Percentiles rank a stretch among this genome's conserved stretches.
These are phyloP conservation scores for Dendroctonus valens DNA, from an alignment of 1,140 invertebrate genomes.

Conservation along the genomic window DNA sequence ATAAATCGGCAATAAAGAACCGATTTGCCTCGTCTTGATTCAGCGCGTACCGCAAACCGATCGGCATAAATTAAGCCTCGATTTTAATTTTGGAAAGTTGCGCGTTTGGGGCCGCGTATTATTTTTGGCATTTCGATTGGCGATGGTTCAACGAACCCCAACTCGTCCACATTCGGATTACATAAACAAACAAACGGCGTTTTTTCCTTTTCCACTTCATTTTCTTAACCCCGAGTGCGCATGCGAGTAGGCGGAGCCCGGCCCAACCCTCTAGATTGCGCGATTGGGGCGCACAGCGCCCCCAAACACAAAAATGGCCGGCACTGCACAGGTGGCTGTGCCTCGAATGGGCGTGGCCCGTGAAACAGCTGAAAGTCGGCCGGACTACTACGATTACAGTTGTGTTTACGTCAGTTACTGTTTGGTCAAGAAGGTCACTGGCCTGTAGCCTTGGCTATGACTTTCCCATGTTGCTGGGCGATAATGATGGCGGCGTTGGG, in stretches of 20 bases:
- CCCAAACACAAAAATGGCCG: background rate
- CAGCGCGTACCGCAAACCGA: constrained; percentile 12
- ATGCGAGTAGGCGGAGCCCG: background rate
- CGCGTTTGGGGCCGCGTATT: constrained; percentile 8
- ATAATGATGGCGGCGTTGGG: background rate
- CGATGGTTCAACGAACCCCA: constrained; percentile 26
- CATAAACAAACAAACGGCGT: constrained; percentile 30
- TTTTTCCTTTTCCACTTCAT: constrained; percentile 15
- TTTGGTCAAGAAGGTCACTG: constrained; percentile 46
- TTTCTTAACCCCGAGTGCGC: background rate
- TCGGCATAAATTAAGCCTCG: constrained; percentile 27
- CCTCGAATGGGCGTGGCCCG: constrained; percentile 25
- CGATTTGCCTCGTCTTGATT: too few species aligned
- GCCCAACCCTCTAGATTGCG: background rate
- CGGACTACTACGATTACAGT: constrained; percentile 47
- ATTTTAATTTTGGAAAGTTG: constrained; percentile 37
- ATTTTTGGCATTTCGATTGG: constrained; percentile 36
- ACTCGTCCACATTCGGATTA: constrained; percentile 25
- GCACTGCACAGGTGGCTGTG: constrained; percentile 15
- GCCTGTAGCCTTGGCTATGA: constrained; percentile 50
- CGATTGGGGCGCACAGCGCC: background rate
- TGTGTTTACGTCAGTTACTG: constrained; percentile 48
- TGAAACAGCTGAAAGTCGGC: constrained; percentile 31
- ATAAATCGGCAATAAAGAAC: too few species aligned
- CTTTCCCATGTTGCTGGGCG: constrained; percentile 37